Base-by-base conservation (phyloP, 2,113 vertebrate genomes). In the Rhinopithecus roxellana region DNA sequence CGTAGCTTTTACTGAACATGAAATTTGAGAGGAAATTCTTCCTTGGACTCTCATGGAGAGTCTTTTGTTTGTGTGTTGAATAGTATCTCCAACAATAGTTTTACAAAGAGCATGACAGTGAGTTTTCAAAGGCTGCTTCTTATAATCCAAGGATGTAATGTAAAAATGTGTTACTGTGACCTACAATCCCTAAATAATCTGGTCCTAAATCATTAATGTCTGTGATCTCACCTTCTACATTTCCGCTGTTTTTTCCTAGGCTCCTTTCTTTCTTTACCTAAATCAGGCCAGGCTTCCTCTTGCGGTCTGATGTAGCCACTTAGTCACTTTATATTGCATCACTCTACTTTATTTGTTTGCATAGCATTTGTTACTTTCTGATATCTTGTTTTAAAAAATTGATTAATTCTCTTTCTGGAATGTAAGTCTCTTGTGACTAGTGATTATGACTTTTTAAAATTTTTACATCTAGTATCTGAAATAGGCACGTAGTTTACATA, bases 261-360 rank as follows among this genome's bases (percentile, higher is more conserved):
- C 32, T 95, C 40, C 30, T 84, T 94, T 93, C 48, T 95, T 92
- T 92, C 25, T 85, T 35, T 78, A 45, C 16, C 52, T 70, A 59
- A 74, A 61, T 72, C 59, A 79, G 59, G 25, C 70, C 40, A 59
- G 35, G 11, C 64, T 84, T 87, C 22, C 20, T 87, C 30, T 94
- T 79, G 23, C 0, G 45, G 3, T 91, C 16, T 79, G 77, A 70
- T 78, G 9, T 69, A 86, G 12, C 69, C 14, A 79, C 40, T 72
- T 45, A 88, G 52, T 89, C 38, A 95, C 16, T 89, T 90, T 84
- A 80, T 70, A 45, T 85, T 70, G 25, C 3, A n/a, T 89, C 52
- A 81, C 25, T 32, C 16, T 84, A 2, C 75, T 96, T 90, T 75
- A 74, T 84, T 95, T 87, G 23, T 95, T 94, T 96, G 67, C 35